Base-by-base conservation (phyloP, 35 echinoderm and acorn worm genomes). In the Apostichopus californicus region DNA sequence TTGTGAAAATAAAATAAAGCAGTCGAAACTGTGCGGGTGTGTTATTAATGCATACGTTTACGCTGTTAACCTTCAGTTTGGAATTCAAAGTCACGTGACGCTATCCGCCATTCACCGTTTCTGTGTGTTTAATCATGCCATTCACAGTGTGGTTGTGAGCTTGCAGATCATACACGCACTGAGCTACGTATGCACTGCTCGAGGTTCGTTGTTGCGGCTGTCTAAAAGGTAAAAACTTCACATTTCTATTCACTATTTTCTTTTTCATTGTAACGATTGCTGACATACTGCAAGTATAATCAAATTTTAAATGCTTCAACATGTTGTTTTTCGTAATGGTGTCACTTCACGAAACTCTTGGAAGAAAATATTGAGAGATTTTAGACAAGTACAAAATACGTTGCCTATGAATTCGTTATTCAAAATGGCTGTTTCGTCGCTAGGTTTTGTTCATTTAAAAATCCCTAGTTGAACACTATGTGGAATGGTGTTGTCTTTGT, bases 1-100 rank as follows among this genome's bases (percentile, higher is more conserved):
- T 85, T 56, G 54, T 56, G 56, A 85, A 85, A 85, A 56, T 56
- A 85, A 85, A 85, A 58, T 58, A 85, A 85, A 85, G 81, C 55
- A 85, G 57, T 11, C 81, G 55, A 85, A 85, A 85, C 81, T 85
- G 81, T 85, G 81, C 81, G 81, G 81, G 81, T 85, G 81, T 85
- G 81, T 85, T 85, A 85, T 85, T 85, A 85, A 85, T 85, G 81
- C 81, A 59, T 20, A 59, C 81, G 81, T 58, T 46, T 46, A 58
- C 81, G 54, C 81, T 58, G 81, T 58, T 85, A 85, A 85, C 81
- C 81, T 85, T 85, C 81, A 85, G 81, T 85, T 85, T 85, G 81
- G 81, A 85, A 85, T 85, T 85, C 81, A 60, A 46, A 9, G 17
- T 85, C 81, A 85, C 81, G 81, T 85, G 81, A 85, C 81, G 17